phyloP scores from a whole-genome alignment of 1,140 invertebrate genomes.

The Coptotermes formosanus region DNA sequence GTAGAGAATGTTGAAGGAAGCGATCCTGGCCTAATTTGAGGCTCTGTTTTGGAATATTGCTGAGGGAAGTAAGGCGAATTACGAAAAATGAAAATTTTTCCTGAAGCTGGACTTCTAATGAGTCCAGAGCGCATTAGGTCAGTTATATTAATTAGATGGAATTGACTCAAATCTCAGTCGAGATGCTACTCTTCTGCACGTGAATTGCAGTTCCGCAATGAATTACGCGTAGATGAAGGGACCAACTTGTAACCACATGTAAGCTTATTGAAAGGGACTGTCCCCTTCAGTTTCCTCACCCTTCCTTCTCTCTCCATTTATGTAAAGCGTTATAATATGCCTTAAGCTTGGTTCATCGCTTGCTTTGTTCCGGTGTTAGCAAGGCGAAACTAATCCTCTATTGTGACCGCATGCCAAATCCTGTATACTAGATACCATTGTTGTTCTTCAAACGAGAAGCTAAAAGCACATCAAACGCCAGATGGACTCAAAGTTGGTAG shows the following conservation, averaged over 20 bases:
- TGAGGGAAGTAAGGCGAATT: too few relatives aligned
- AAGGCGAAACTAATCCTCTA: slow-evolving; percentile 27
- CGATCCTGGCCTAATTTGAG: too few relatives aligned
- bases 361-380: slow-evolving; percentile 25
- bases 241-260: slow-evolving; percentile 23
- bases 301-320: slow-evolving; percentile 4
- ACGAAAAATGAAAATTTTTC: too few relatives aligned
- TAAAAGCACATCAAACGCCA: slow-evolving; percentile 19
- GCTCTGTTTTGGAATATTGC: too few relatives aligned
- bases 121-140: not conserved
- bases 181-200: not conserved
- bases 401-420: slow-evolving; percentile 11
- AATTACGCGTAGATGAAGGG: not conserved
- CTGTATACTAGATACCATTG: not conserved
- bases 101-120: too few relatives aligned
- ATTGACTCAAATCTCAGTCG: not conserved
- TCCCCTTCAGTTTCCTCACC: not conserved
- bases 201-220: not conserved
- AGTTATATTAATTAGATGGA: not conserved
- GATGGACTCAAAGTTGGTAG: not conserved
- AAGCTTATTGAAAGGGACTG: slow-evolving; percentile 21
- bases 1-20: too few relatives aligned
- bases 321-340: not conserved
- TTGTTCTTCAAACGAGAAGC: slow-evolving; percentile 21
- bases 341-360: slow-evolving; percentile 9